phyloP scores from a whole-genome alignment of 2,888 invertebrate species.

The Thymelicus lineola region DNA sequence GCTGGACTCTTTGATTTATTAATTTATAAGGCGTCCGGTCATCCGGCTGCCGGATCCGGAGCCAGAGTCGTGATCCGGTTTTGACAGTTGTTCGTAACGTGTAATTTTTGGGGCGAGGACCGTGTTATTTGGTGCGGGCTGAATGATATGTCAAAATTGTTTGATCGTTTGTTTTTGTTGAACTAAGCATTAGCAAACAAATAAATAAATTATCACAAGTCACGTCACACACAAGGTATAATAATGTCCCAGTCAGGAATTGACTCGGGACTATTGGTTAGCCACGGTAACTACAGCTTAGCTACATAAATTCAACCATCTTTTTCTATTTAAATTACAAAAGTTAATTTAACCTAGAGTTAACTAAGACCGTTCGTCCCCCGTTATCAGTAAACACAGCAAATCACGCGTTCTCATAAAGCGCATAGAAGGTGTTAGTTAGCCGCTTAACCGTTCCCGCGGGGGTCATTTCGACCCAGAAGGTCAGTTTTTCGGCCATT shows the following conservation, averaged over 20 bases:
- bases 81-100: slow-evolving; percentile 71
- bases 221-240: no score
- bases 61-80: slow-evolving; percentile 65
- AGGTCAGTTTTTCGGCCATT: slow-evolving; percentile 84
- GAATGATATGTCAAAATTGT: slow-evolving; percentile 44
- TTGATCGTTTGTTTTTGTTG: slow-evolving; percentile 6
- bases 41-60: not conserved
- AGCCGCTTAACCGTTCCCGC: slow-evolving; percentile 70
- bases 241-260: no score
- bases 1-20: slow-evolving; percentile 75
- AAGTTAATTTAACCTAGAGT: not conserved
- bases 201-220: not conserved
- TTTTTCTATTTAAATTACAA: not conserved
- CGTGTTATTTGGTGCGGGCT: slow-evolving; percentile 47
- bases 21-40: slow-evolving; percentile 59
- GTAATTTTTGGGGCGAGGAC: slow-evolving; percentile 57
- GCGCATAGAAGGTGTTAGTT: slow-evolving; percentile 58
- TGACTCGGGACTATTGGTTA: no score
- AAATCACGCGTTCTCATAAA: slow-evolving; percentile 56
- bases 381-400: slow-evolving; percentile 47
- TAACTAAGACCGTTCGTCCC: slow-evolving; percentile 2
- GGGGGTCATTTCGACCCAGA: slow-evolving; percentile 69
- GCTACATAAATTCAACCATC: not conserved
- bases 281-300: not conserved
- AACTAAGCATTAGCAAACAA: not conserved